phyloP scores from a whole-genome alignment of 2,113 vertebrate genomes.

The Melanerpes aurifrons region DNA sequence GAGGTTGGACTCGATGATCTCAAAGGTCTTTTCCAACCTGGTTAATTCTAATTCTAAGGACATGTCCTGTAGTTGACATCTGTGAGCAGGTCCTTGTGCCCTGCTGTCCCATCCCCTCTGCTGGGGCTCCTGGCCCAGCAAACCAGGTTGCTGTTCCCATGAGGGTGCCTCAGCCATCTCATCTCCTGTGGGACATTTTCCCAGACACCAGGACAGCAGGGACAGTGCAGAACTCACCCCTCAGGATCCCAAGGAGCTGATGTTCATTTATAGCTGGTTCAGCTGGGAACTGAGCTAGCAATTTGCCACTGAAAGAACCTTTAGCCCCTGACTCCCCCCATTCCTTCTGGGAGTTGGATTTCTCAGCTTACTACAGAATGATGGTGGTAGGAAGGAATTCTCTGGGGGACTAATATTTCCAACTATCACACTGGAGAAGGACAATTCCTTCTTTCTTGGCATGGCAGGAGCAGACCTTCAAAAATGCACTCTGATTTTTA shows the following conservation, averaged over 20 bases:
- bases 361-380: background rate
- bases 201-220: background rate
- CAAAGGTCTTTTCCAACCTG: too few species aligned
- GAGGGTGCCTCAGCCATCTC: background rate
- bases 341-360: slow-evolving; percentile 29
- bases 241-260: background rate
- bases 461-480: slow-evolving; percentile 33
- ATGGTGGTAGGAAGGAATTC: background rate
- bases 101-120: background rate
- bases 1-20: too few species aligned
- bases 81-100: background rate
- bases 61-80: background rate
- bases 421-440: slow-evolving; percentile 6
- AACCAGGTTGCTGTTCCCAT: background rate
- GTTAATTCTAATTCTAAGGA: background rate
- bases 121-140: background rate
- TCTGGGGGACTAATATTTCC: slow-evolving; percentile 30
- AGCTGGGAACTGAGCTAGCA: background rate
- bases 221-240: background rate
- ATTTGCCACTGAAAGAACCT: slow-evolving; percentile 19
- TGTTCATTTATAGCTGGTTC: background rate
- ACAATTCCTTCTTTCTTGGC: background rate
- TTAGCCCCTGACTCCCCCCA: background rate
- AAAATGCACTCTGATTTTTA: slow-evolving; percentile 61
- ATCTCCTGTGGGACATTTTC: background rate